Percentiles rank a stretch among this genome's conserved stretches.
These are phyloP conservation scores for Tragelaphus strepsiceros DNA, from an alignment of 2,113 vertebrate genomes.

Conservation along the genomic window DNA sequence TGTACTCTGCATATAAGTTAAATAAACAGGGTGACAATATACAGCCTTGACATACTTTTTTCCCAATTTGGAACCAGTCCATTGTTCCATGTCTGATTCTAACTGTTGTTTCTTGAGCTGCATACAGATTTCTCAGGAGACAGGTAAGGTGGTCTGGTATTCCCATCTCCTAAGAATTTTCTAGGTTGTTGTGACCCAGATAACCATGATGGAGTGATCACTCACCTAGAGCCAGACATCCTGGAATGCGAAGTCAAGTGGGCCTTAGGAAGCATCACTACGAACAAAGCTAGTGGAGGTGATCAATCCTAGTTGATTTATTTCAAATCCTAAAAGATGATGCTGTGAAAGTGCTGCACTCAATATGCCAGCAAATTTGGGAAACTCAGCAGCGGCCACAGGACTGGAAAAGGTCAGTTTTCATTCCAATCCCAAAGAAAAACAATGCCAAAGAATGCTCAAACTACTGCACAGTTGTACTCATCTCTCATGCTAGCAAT, in stretches of 20 bases:
- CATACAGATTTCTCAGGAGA: neutral
- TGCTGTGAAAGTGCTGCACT: neutral
- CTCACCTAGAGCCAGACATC: neutral
- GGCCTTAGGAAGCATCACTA: neutral
- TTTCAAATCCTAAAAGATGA: neutral
- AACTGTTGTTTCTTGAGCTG: neutral
- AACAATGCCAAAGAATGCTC: neutral
- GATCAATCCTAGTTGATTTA: neutral
- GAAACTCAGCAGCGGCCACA: neutral
- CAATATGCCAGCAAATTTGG: neutral
- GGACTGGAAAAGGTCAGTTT: neutral
- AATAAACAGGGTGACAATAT: neutral
- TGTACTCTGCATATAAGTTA: neutral
- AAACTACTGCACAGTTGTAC: accelerated
- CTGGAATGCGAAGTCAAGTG: neutral
- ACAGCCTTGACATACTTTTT: neutral
- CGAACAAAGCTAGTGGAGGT: neutral
- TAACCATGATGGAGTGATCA: neutral
- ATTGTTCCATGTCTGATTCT: neutral
- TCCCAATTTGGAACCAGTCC: neutral
- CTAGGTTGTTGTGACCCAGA: neutral
- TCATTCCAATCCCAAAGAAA: neutral
- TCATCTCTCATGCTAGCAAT: neutral
- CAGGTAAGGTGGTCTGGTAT: neutral
- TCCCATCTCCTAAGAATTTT: neutral